Percentiles rank a stretch among this genome's conserved stretches.
These are phyloP conservation scores for Pantherophis alleghaniensis DNA, from an alignment of 2,797 vertebrate species.

Conservation along the genomic window DNA sequence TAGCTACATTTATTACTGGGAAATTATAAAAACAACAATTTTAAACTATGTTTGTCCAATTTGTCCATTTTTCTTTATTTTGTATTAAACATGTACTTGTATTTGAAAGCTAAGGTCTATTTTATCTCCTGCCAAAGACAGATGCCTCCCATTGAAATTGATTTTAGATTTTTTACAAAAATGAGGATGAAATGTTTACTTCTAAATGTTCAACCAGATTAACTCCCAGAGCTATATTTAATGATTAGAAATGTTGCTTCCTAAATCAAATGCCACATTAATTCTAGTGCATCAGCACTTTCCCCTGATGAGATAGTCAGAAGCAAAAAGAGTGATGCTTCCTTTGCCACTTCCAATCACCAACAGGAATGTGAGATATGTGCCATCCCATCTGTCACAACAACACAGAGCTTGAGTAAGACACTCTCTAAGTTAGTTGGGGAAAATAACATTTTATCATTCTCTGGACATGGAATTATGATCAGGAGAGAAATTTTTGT, in stretches of 20 bases:
- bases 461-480: constrained; percentile 20
- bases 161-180: constrained; percentile 1
- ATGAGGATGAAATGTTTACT: neutral
- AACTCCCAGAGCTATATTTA: neutral
- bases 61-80: neutral
- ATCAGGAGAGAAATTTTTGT: constrained; percentile 12
- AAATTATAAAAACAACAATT: neutral
- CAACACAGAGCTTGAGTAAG: neutral
- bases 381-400: constrained; percentile 39
- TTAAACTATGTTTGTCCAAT: neutral
- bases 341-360: constrained; percentile 41
- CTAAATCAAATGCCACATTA: constrained; percentile 44
- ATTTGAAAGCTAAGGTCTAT: neutral
- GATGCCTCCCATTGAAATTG: neutral
- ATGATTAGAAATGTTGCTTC: neutral
- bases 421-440: constrained; percentile 30
- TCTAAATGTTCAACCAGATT: neutral
- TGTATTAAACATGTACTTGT: neutral
- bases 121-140: too few relatives aligned
- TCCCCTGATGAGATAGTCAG: constrained; percentile 32
- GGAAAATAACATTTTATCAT: constrained; percentile 35
- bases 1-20: neutral
- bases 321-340: constrained; percentile 45
- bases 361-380: constrained; percentile 14
- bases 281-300: constrained; percentile 45